phyloP scores from a whole-genome alignment of 2,113 vertebrate genomes.

The Gobius niger region DNA sequence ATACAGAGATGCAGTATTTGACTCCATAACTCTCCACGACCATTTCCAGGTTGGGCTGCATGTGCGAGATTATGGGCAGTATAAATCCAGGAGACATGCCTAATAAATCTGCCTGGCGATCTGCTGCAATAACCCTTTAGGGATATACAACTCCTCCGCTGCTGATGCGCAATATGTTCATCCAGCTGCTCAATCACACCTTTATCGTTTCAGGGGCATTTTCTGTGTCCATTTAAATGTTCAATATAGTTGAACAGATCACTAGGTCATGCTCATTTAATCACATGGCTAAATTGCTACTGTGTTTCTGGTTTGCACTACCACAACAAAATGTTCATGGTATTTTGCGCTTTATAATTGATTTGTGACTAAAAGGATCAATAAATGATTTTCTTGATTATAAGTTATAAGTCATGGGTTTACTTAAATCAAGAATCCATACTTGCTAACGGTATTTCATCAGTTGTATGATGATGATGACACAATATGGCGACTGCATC shows the following conservation, averaged over 20 bases:
- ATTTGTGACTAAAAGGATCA: no score
- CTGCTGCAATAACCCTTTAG: slow-evolving; percentile 36
- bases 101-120: slow-evolving; percentile 39
- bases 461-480: no score
- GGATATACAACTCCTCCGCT: slow-evolving; percentile 8
- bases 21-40: neutral
- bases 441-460: no score
- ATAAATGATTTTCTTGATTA: no score
- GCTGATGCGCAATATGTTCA: slow-evolving; percentile 31
- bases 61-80: slow-evolving; percentile 15
- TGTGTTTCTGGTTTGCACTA: no score
- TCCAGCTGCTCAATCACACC: slow-evolving; percentile 28
- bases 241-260: neutral
- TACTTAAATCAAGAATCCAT: no score
- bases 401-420: no score
- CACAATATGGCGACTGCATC: no score
- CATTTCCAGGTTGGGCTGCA: slow-evolving; percentile 8
- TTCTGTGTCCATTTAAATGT: slow-evolving; percentile 8
- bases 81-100: slow-evolving; percentile 39
- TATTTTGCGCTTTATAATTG: no score
- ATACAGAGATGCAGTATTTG: neutral
- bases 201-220: slow-evolving; percentile 7
- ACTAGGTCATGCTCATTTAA: neutral
- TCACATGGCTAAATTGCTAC: neutral
- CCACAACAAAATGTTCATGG: no score